Evolutionary conservation across 2,888 invertebrate species (phyloP).

Genomic region (Patella caerulea): DNA sequence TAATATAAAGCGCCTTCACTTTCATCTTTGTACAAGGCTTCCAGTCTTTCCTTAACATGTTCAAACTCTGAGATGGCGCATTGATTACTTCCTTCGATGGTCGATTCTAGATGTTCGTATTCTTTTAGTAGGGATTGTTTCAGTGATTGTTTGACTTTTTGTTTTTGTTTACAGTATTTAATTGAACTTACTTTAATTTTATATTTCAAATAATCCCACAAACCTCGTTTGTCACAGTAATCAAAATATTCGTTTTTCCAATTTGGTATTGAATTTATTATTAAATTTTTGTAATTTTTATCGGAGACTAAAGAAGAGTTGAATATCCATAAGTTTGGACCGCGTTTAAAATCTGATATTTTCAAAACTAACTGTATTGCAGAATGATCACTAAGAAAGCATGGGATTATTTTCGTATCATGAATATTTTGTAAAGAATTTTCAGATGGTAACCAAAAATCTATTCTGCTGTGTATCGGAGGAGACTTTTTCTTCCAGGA

Average conservation of each 20-base stretch:
- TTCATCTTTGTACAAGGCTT: conserved; percentile 6
- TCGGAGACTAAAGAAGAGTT: too few relatives aligned
- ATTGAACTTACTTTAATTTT: not conserved
- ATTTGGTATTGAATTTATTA: not conserved
- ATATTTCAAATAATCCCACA: not conserved
- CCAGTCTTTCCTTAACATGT: conserved; percentile 5
- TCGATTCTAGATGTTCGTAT: not conserved
- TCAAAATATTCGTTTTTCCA: not conserved
- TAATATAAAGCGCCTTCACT: conserved; percentile 18
- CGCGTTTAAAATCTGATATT: not conserved
- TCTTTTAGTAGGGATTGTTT: not conserved
- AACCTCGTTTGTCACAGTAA: not conserved
- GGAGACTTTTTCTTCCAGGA: not conserved
- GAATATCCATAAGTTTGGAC: not conserved
- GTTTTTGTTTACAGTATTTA: conserved; percentile 3
- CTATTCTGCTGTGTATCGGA: not conserved
- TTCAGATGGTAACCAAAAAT: not conserved
- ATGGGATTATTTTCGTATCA: not conserved
- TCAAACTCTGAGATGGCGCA: not conserved
- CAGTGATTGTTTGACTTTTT: not conserved
- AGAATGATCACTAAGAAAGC: not conserved
- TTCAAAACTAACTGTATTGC: not conserved
- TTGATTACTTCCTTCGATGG: too few relatives aligned
- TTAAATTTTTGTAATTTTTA: not conserved
- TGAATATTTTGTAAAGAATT: not conserved